Conservation (phyloP, 2,888 invertebrate species). For the Apantesis nais region DNA sequence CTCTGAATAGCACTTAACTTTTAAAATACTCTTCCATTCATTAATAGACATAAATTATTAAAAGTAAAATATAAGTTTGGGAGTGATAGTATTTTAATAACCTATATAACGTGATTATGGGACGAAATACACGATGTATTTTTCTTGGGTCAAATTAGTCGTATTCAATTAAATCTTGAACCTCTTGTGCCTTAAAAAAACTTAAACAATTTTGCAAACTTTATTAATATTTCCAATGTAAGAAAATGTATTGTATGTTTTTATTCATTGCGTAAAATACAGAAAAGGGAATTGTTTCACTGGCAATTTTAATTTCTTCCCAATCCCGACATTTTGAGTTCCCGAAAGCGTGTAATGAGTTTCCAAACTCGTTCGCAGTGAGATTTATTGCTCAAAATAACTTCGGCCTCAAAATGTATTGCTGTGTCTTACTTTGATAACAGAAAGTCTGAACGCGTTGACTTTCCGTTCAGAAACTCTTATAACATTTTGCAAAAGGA, state of each 20-base stretch:
- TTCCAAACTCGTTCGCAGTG: slow-evolving; percentile 48
- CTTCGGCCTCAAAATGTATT: slow-evolving; percentile 43
- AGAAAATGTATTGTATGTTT: slow-evolving; percentile 9
- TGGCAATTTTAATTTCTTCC: slow-evolving; percentile 43
- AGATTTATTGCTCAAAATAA: slow-evolving; percentile 40
- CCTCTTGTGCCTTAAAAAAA: not conserved
- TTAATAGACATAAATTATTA: no score
- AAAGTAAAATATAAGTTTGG: no score
- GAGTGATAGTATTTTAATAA: no score
- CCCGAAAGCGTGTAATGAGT: slow-evolving; percentile 50
- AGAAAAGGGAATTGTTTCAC: slow-evolving; percentile 40
- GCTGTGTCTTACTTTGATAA: slow-evolving; percentile 37
- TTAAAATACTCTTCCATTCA: no score
- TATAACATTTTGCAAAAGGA: slow-evolving; percentile 10
- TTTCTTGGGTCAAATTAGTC: not conserved
- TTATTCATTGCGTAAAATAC: slow-evolving; percentile 23
- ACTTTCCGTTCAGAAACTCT: slow-evolving; percentile 26
- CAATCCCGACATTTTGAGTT: slow-evolving; percentile 49
- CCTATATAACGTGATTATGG: not conserved
- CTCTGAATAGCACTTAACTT: no score
- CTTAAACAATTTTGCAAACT: not conserved
- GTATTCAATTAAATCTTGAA: not conserved
- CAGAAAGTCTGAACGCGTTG: slow-evolving; percentile 21
- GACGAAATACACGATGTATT: no score
- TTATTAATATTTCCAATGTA: slow-evolving; percentile 10